Base-by-base conservation (phyloP, 2,888 invertebrate genomes). In the Crossocerus cetratus region DNA sequence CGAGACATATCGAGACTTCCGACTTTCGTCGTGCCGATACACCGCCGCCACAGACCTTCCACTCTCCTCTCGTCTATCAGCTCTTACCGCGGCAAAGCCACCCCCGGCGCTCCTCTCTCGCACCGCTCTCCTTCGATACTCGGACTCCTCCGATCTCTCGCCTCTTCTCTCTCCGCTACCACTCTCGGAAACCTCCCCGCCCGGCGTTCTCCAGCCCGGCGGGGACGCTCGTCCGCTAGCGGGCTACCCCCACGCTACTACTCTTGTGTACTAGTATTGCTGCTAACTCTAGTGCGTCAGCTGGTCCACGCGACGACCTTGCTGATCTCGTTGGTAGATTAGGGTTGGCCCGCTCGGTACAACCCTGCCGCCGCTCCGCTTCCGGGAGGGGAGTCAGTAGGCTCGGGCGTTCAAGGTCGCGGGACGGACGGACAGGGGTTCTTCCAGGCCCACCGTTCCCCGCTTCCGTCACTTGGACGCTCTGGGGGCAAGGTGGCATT, bases 1-100 rank as follows among this genome's bases (percentile, higher is more conserved):
- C 80, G 32, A 32, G 32, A 32, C 11, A 32, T 32, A 32, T 32
- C 32, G 32, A 32, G 32, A 32, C 32, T 32, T 32, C 32, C 32
- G 32, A 32, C 32, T 78, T 80, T 72, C 77, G 78, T 80, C 78
- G 32, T 32, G 32, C 78, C 80, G 81, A 80, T 83, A 75, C 32
- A 32, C 32, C 32, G 32, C 76, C 80, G 82, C 72, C 77, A 32
- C 32, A 80, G 78, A 81, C 72, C 77, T 78, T 69, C 49, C 16
- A 16, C 63, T 74, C 63, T 73, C 62, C 60, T 72, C 60, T 65
- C 59, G 43, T 60, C 66, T 49, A 65, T 69, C 45, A 53, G 69
- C 65, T 57, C 55, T 32, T 32, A 32, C 32, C 32, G 0, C 32
- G 32, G 32, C 3, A 32, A 32, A 32, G 32, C 32, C 32, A 32